phyloP scores from a whole-genome alignment of 2,888 invertebrate genomes.

The Hetaerina titia region DNA sequence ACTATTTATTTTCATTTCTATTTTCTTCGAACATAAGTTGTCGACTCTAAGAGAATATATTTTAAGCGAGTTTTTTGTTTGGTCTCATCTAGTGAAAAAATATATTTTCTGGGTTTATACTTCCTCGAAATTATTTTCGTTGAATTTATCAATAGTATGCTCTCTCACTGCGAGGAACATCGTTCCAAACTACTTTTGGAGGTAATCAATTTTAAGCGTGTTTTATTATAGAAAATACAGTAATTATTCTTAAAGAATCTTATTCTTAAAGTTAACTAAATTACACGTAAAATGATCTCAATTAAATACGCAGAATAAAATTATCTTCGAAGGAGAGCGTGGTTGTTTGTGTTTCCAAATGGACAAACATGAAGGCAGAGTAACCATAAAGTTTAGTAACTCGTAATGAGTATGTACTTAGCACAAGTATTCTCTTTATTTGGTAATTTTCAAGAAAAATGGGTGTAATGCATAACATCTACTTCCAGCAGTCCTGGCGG shows the following conservation, averaged over 20 bases:
- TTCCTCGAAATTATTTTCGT: too few species aligned
- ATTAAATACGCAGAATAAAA: too few species aligned
- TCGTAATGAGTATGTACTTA: neutral
- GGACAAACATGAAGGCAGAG: too few species aligned
- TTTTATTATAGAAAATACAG: too few species aligned
- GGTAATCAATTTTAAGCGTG: too few species aligned
- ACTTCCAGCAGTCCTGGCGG: neutral
- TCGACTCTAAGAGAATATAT: neutral
- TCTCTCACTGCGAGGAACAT: too few species aligned
- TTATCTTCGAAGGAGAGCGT: too few species aligned
- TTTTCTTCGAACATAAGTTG: neutral
- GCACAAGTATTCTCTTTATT: neutral
- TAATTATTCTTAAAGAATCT: too few species aligned
- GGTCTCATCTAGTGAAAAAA: neutral
- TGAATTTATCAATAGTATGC: neutral
- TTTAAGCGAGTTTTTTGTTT: neutral
- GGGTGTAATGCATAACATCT: neutral
- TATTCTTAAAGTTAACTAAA: too few species aligned
- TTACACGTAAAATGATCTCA: too few species aligned
- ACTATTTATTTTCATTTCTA: neutral
- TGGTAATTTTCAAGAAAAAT: neutral
- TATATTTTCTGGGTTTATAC: neutral
- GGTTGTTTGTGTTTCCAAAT: too few species aligned
- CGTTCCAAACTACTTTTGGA: too few species aligned
- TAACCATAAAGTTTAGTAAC: neutral